Percentiles rank a stretch among this genome's conserved stretches.
Evolutionary conservation across 64 coral and sea anemone species (phyloP).

Genomic region (Stylophora pistillata): DNA sequence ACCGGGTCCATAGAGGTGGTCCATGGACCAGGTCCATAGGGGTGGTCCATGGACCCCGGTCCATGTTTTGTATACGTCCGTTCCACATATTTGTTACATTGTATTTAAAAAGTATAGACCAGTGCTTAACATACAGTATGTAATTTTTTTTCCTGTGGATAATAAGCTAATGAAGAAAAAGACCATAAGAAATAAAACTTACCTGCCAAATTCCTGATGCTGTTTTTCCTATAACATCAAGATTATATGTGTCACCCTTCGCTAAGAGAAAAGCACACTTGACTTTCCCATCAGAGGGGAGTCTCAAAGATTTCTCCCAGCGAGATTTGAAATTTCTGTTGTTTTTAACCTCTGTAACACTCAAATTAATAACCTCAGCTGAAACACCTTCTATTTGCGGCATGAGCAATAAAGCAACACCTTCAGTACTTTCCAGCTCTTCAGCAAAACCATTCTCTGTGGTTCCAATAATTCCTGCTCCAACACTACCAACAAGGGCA

Average conservation of each 20-base stretch:
- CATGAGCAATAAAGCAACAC: constrained; percentile 80
- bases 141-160: not conserved
- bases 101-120: too few species aligned
- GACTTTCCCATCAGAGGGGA: constrained; percentile 69
- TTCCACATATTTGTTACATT: too few species aligned
- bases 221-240: constrained; percentile 91
- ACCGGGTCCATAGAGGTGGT: too few species aligned
- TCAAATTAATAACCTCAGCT: constrained; percentile 79
- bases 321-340: constrained; percentile 85
- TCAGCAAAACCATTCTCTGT: constrained; percentile 62
- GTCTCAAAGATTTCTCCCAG: constrained; percentile 82
- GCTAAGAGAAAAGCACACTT: constrained; percentile 86
- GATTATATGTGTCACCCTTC: constrained; percentile 75
- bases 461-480: constrained; percentile 71
- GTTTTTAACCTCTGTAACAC: constrained; percentile 78
- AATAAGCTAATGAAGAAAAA: not conserved
- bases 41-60: too few species aligned
- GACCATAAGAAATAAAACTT: not conserved
- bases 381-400: constrained; percentile 73
- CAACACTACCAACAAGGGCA: constrained; percentile 75
- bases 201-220: constrained; percentile 96
- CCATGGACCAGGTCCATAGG: too few species aligned
- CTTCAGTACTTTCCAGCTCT: constrained; percentile 82
- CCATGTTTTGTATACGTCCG: too few species aligned
- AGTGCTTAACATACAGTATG: too few species aligned